Percentiles rank a stretch among this genome's conserved stretches.
Conservation (phyloP, 2,797 vertebrate genomes). For the Trachops cirrhosus region DNA sequence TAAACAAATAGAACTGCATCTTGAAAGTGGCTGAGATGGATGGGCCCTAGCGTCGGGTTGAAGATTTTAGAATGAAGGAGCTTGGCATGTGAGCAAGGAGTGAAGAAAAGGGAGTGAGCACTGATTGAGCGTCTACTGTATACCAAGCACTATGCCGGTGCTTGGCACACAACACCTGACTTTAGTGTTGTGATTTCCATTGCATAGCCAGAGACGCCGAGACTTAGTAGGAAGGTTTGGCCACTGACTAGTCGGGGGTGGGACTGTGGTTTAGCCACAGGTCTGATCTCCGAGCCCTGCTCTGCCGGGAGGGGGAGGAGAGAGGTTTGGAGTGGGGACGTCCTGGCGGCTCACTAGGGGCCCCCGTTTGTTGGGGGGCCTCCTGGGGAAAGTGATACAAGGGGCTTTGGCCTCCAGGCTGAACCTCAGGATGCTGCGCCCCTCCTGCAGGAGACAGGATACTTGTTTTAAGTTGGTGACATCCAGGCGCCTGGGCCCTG, state of each 20-base stretch:
- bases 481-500: background rate
- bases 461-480: background rate
- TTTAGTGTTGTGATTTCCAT: background rate
- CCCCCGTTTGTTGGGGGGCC: background rate
- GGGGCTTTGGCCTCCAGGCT: background rate
- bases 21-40: background rate
- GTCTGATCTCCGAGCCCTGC: background rate
- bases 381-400: background rate
- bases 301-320: background rate
- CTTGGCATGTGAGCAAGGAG: background rate
- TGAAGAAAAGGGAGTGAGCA: background rate
- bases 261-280: background rate
- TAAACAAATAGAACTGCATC: background rate
- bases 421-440: background rate
- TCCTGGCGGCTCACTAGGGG: background rate
- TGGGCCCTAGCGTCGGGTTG: background rate
- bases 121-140: background rate
- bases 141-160: background rate
- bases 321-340: background rate
- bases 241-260: background rate
- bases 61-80: background rate
- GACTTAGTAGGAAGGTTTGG: background rate
- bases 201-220: background rate
- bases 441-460: background rate
- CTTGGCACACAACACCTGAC: background rate